Percentiles rank a stretch among this genome's conserved stretches.
Evolutionary conservation across 2,797 vertebrate genomes (phyloP).

Genomic region (Adelosebastes latens): DNA sequence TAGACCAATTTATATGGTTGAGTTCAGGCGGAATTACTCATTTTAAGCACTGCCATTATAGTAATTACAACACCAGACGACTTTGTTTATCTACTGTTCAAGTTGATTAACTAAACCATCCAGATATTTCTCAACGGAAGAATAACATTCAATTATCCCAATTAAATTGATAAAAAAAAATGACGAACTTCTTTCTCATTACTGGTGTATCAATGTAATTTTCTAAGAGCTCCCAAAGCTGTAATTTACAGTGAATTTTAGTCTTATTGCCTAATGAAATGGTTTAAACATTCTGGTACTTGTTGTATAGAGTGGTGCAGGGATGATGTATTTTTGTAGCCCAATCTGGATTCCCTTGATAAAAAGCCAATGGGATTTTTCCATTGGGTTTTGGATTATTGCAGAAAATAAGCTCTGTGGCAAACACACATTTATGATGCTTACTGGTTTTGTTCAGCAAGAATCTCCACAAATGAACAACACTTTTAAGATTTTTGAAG

Average conservation of each 20-base stretch:
- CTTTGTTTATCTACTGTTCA: slow-evolving; percentile 52
- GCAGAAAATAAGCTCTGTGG: too few species aligned
- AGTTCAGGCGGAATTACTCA: slow-evolving; percentile 31
- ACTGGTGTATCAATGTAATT: slow-evolving; percentile 40
- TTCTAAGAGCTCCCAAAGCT: slow-evolving; percentile 21
- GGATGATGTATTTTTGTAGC: too few species aligned
- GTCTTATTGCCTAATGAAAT: slow-evolving; percentile 24
- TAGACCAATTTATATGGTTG: slow-evolving; percentile 20
- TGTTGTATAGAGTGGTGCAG: not conserved
- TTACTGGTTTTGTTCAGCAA: too few species aligned
- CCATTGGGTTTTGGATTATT: too few species aligned
- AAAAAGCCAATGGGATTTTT: too few species aligned
- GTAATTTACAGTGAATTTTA: slow-evolving; percentile 30
- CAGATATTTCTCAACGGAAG: slow-evolving; percentile 34
- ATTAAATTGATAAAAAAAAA: slow-evolving; percentile 49
- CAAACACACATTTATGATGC: too few species aligned
- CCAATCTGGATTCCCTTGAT: too few species aligned
- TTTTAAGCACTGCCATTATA: slow-evolving; percentile 44
- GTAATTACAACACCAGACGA: slow-evolving; percentile 53
- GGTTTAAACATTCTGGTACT: slow-evolving; percentile 23
- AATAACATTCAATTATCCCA: slow-evolving; percentile 55
- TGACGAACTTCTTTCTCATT: slow-evolving; percentile 35
- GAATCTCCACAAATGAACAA: too few species aligned
- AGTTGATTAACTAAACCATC: slow-evolving; percentile 59
- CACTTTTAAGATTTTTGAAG: too few species aligned